Base-by-base conservation (phyloP, 2,888 invertebrate genomes). In the Galeopsomyia nigrocyanea region DNA sequence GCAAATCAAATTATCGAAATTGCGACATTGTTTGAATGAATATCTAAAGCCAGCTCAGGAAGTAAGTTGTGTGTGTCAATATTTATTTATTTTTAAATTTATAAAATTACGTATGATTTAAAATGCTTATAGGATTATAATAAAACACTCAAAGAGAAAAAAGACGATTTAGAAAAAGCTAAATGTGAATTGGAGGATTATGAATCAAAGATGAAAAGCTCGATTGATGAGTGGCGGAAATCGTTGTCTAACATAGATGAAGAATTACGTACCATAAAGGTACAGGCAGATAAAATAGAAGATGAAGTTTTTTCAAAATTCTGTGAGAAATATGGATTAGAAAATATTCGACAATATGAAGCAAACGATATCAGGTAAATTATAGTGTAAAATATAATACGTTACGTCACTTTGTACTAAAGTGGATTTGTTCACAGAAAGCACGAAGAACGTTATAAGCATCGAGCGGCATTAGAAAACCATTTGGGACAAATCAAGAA, bases 281-380 rank as follows among this genome's bases (percentile, higher is more conserved):
- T 1, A 39, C 39, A 7, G 84, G 95, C 96, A 93, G 96, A 97
- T 87, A 92, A 92, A 78, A 95, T 97, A 0, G 97, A 98, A 86
- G 97, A 98, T 86, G 92, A 93, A 65, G 94, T 98, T 1, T 99
- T 98, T 88, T 90, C 92, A 0, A 91, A 92, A 31, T 99, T 99
- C 88, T 99, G 99, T 83, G 87, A 90, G 51, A 92, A 93, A 82
- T 93, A 98, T 84, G 96, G 96, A 60, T 96, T 99, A 55, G 91
- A 91, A 68, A 97, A 98, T 87, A 99, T 99, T 81, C 92, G 95
- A 0, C 95, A 97, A 83, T 99, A 97, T 88, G 99, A 99, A 87
- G 96, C 98, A 87, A 90, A 96, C 47, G 97, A 98, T 87, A 87
- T 98, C 80, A 91, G 93, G 87, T 87, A 78, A 63, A 17, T 21